A percentile compares a stretch with the other conserved stretches of the same genome.
Evolutionary conservation across 35 echinoderm and acorn worm genomes (phyloP).

Genomic region (Ophioderma brevispina): DNA sequence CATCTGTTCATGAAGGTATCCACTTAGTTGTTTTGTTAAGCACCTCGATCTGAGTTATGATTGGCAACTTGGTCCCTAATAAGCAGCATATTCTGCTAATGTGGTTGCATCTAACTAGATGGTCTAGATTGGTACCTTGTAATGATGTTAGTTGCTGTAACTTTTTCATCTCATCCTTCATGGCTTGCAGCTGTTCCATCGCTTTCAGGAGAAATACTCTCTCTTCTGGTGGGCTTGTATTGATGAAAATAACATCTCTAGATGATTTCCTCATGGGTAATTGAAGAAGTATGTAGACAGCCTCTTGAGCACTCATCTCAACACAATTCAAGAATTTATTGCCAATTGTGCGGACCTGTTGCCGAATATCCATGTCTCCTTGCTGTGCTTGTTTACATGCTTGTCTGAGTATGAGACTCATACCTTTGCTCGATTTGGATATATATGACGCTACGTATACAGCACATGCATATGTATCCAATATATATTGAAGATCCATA

Average conservation of each 20-base stretch:
- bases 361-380: slow-evolving; percentile 24
- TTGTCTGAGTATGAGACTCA: slow-evolving; percentile 47
- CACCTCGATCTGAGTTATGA: too few relatives aligned
- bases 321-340: slow-evolving; percentile 46
- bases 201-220: background rate
- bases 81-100: too few relatives aligned
- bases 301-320: slow-evolving; percentile 68
- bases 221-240: background rate
- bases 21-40: too few relatives aligned
- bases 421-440: slow-evolving; percentile 63
- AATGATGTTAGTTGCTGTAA: slow-evolving; percentile 15
- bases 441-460: slow-evolving; percentile 77
- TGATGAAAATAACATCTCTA: background rate
- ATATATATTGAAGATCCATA: slow-evolving; percentile 65
- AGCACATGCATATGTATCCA: slow-evolving; percentile 47
- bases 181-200: slow-evolving; percentile 35
- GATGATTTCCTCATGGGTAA: slow-evolving; percentile 35
- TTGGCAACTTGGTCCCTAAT: too few relatives aligned
- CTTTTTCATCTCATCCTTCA: slow-evolving; percentile 25
- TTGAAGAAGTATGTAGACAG: slow-evolving; percentile 44
- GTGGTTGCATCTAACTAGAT: too few relatives aligned
- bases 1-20: too few relatives aligned
- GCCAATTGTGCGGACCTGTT: slow-evolving; percentile 51
- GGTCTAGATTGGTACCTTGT: slow-evolving; percentile 44
- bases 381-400: slow-evolving; percentile 46